Percentiles rank a stretch among this genome's conserved stretches.
These are phyloP conservation scores for Thryonomys swinderianus DNA, from an alignment of 2,113 vertebrate species.

Conservation along the genomic window DNA sequence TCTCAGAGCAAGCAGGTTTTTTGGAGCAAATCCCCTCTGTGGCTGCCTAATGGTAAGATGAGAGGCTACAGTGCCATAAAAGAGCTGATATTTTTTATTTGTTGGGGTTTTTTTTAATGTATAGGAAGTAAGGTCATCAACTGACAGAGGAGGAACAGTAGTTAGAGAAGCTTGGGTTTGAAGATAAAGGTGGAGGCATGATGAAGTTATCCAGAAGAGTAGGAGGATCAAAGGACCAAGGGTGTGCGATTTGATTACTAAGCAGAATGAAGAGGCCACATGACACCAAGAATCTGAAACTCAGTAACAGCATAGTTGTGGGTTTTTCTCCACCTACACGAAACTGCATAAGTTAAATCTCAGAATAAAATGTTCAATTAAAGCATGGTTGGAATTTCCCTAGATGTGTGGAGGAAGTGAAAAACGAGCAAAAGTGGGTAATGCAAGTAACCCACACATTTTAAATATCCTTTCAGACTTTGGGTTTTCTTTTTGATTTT, in stretches of 20 bases:
- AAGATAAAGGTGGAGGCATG: conserved; percentile 11
- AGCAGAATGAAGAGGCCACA: background rate
- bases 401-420: conserved; percentile 54
- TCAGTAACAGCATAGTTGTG: background rate
- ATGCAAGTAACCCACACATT: background rate
- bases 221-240: background rate
- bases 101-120: background rate
- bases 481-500: background rate
- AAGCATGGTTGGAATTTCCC: background rate
- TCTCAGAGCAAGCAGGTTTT: background rate
- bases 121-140: background rate
- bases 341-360: background rate
- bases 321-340: conserved; percentile 41
- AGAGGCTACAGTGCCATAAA: background rate
- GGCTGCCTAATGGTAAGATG: background rate
- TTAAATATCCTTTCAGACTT: background rate
- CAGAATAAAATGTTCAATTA: background rate
- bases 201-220: background rate
- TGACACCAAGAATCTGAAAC: background rate
- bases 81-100: background rate
- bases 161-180: background rate
- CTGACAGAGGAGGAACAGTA: background rate
- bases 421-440: background rate
- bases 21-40: background rate
- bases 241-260: background rate